Percentiles rank a stretch among this genome's conserved stretches.
Conservation (phyloP, 2,113 vertebrate species). For the Benitochromis conjunctus region DNA sequence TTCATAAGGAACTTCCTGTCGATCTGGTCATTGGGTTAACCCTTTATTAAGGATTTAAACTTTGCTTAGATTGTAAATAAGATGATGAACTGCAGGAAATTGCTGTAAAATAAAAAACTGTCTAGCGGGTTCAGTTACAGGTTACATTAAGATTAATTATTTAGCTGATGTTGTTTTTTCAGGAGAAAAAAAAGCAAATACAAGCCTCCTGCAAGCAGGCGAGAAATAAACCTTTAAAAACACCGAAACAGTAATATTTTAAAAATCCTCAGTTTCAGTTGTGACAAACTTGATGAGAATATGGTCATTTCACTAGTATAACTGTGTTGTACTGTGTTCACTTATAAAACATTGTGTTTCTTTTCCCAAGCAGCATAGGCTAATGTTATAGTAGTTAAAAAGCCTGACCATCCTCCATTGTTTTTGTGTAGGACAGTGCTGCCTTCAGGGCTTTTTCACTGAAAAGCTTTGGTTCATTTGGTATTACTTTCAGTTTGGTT, state of each 20-base stretch:
- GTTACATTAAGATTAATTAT: neutral
- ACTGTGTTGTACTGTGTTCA: neutral
- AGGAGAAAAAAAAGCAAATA: neutral
- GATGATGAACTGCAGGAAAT: neutral
- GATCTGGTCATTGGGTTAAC: neutral
- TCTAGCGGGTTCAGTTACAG: neutral
- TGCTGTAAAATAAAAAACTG: neutral
- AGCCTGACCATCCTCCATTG: neutral
- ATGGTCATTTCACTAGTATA: neutral
- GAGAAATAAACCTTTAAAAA: neutral
- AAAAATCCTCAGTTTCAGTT: neutral
- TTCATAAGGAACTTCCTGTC: neutral
- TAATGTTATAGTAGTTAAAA: neutral
- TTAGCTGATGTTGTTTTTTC: neutral
- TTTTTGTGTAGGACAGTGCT: neutral
- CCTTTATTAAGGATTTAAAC: neutral
- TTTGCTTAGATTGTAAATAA: neutral
- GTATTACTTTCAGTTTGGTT: neutral
- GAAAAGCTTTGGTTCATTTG: neutral
- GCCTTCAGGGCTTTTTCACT: neutral
- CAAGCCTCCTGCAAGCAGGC: neutral
- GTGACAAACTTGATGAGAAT: no score
- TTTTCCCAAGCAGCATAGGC: neutral
- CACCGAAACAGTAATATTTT: neutral
- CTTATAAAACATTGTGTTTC: neutral